Conservation (phyloP, 2,888 invertebrate genomes). For the Tinea semifulvella region DNA sequence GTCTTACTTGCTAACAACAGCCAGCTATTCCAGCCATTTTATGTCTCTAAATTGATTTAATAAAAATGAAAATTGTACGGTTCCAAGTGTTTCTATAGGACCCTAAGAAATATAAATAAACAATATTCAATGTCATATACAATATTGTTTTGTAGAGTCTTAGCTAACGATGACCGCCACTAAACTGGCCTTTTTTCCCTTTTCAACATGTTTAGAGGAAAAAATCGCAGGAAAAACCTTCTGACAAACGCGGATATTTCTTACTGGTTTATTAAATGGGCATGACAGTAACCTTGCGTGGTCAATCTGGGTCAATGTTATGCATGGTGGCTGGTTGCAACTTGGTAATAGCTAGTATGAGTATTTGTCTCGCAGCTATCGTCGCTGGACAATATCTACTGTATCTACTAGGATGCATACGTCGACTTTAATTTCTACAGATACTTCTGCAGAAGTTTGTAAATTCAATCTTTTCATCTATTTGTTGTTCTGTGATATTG, state of each 20-base stretch:
- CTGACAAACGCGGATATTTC: background rate
- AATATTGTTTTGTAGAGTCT: too few species aligned
- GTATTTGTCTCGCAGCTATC: constrained; percentile 10
- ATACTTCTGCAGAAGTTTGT: too few species aligned
- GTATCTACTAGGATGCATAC: background rate
- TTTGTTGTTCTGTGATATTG: too few species aligned
- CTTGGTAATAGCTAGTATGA: background rate
- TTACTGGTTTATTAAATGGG: background rate
- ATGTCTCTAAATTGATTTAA: too few species aligned
- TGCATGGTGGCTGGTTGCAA: constrained; percentile 20
- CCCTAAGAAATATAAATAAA: too few species aligned
- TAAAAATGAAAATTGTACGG: too few species aligned
- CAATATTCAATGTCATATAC: too few species aligned
- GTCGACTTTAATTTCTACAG: background rate
- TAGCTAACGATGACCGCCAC: too few species aligned
- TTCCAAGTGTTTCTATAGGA: too few species aligned
- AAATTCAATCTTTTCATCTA: too few species aligned
- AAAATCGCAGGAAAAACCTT: background rate
- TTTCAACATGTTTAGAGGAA: background rate
- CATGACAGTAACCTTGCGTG: constrained; percentile 26
- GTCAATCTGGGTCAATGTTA: constrained; percentile 33
- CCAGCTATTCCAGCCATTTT: too few species aligned
- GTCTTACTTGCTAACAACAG: too few species aligned
- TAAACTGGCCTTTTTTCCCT: background rate
- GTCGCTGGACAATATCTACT: constrained; percentile 19